A percentile compares a stretch with the other conserved stretches of the same genome.
Evolutionary conservation across 1,140 invertebrate species (phyloP).

Genomic region (Tachypleus tridentatus): DNA sequence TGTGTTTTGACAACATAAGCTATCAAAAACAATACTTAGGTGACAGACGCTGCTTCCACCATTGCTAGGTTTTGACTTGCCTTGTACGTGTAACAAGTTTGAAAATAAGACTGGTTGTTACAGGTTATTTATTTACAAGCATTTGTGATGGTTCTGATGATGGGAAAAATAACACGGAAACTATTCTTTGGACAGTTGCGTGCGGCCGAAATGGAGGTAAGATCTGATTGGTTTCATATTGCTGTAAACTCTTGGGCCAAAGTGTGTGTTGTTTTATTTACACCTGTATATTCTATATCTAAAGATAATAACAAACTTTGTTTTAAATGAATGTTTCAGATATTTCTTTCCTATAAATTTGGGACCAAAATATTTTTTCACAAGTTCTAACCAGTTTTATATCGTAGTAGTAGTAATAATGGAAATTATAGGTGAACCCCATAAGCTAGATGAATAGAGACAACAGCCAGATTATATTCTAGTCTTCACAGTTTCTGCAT

Average conservation of each 20-base stretch:
- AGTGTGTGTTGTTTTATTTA: neutral
- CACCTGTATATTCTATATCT: conserved; percentile 8
- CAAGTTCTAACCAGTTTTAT: no score
- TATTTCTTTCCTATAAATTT: conserved; percentile 6
- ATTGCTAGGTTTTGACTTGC: no score
- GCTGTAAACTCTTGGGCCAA: neutral
- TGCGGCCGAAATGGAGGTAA: conserved; percentile 93
- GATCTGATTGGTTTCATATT: neutral
- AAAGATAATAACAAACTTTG: neutral
- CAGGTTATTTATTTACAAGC: conserved; percentile 97
- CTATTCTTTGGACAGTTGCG: conserved; percentile 95
- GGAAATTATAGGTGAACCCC: no score
- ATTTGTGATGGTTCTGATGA: conserved; percentile 85
- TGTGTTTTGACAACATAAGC: no score
- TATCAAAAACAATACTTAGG: no score
- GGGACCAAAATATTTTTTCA: no score
- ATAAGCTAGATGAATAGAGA: no score
- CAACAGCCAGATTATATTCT: no score
- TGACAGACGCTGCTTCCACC: no score
- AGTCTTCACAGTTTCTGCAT: no score
- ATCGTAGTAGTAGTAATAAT: no score
- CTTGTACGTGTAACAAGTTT: no score
- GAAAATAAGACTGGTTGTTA: conserved; percentile 6
- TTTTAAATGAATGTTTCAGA: conserved; percentile 4
- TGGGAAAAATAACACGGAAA: conserved; percentile 88